Evolutionary conservation across 2,797 vertebrate species (phyloP).

Genomic region (Phrynocephalus vlangalii): DNA sequence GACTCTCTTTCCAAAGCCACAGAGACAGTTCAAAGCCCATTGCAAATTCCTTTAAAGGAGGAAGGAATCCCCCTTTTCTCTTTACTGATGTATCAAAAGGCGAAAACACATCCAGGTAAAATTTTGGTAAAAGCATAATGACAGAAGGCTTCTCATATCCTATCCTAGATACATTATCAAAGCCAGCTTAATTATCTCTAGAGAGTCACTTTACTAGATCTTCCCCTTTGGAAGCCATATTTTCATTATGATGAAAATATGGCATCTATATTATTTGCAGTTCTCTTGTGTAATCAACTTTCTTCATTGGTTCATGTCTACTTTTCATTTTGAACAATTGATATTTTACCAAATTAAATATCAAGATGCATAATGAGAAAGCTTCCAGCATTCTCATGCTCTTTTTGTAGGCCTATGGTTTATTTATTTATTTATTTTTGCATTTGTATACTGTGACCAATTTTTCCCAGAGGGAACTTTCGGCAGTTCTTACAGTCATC

Average conservation of each 20-base stretch:
- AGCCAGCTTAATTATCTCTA: neutral
- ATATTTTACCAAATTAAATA: neutral
- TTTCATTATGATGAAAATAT: neutral
- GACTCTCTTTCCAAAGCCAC: constrained; percentile 16
- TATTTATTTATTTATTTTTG: too few species aligned
- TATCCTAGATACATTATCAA: neutral
- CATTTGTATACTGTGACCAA: too few species aligned
- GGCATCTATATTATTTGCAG: neutral
- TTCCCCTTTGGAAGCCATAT: neutral
- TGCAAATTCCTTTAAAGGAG: constrained; percentile 17
- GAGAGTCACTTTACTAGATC: neutral
- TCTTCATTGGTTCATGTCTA: too few species aligned
- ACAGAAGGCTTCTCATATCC: neutral
- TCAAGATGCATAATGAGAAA: neutral
- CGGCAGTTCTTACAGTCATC: too few species aligned
- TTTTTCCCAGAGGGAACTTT: too few species aligned
- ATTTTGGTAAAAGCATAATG: neutral
- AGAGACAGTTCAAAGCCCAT: constrained; percentile 20
- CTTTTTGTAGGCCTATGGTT: too few species aligned
- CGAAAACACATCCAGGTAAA: neutral
- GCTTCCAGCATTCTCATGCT: too few species aligned
- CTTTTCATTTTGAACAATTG: too few species aligned
- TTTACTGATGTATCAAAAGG: neutral
- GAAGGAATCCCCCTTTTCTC: neutral
- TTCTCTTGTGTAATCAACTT: neutral